Conservation (phyloP, 2,888 invertebrate species). For the Protonemura montana region DNA sequence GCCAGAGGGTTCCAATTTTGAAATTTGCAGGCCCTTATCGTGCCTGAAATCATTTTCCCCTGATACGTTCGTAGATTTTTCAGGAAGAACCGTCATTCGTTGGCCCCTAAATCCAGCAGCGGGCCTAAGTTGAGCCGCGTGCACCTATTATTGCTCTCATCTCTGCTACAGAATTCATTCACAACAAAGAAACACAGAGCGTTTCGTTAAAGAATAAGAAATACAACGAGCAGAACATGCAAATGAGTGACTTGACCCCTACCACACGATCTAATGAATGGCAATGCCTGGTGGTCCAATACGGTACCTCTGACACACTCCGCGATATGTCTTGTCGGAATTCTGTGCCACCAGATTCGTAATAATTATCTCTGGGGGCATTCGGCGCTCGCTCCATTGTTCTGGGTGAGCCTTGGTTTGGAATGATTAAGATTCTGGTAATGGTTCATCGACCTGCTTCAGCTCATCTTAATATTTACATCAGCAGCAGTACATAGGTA, state of each 20-base stretch:
- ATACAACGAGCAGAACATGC: background rate
- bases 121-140: too few species aligned
- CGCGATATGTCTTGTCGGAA: background rate
- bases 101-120: too few species aligned
- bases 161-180: background rate
- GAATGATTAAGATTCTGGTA: constrained; percentile 7
- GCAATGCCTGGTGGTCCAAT: background rate
- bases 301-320: background rate
- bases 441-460: background rate
- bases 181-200: background rate
- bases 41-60: background rate
- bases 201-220: too few species aligned
- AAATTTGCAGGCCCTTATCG: background rate
- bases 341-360: background rate
- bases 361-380: background rate
- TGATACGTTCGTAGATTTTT: background rate
- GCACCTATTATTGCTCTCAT: background rate
- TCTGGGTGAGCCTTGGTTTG: background rate
- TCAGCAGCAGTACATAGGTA: background rate
- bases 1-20: background rate
- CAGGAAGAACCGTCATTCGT: background rate
- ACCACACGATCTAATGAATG: background rate
- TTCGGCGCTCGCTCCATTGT: background rate
- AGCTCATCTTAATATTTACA: background rate
- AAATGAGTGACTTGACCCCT: background rate